Base-by-base conservation (phyloP, 2,113 vertebrate genomes). In the Garra rufa region DNA sequence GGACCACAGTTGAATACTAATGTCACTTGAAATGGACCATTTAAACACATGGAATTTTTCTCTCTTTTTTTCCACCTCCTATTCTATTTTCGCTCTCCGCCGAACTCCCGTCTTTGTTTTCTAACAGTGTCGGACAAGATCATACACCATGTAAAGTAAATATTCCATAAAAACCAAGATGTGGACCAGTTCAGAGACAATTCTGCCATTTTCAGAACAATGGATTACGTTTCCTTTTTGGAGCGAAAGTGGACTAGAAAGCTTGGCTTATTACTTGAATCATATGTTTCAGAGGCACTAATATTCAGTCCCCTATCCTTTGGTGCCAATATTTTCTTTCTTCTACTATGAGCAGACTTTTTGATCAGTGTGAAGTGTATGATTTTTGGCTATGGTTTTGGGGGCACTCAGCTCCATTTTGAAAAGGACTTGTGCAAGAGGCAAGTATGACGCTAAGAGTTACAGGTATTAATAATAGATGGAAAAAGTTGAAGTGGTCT, bases 371-470 rank as follows among this genome's bases (percentile, higher is more conserved):
- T 88, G 52, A 85, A 82, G 85, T 91, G 88, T 92, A 92, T 91
- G 87, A 89, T 88, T 90, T 92, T 85, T 67, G 87, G 85, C 55
- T 70, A 85, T 74, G 91, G 88, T 84, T 63, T 87, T 91, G 88
- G 84, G 85, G 86, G 89, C 84, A 82, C 85, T 82, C 76, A 87
- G 90, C 91, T 87, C 88, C 90, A 83, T 89, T 93, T 92, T 92
- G 17, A 89, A 88, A 89, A 63, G 52, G 84, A 90, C 87, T 86
- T 76, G 85, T 86, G 71, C 73, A 85, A 78, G 13, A 85, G 24
- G 55, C 38, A 41, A 84, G 82, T 88, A 84, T 82, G 71, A 73
- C 46, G 26, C 69, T 83, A 80, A 57, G 48, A 81, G 74, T 81
- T 65, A 69, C 73, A 48, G 44, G 24, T 61, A 57, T 76, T 81